These are phyloP conservation scores for Glareola pratincola DNA, from an alignment of 2,113 vertebrate species.

Conservation along the genomic window DNA sequence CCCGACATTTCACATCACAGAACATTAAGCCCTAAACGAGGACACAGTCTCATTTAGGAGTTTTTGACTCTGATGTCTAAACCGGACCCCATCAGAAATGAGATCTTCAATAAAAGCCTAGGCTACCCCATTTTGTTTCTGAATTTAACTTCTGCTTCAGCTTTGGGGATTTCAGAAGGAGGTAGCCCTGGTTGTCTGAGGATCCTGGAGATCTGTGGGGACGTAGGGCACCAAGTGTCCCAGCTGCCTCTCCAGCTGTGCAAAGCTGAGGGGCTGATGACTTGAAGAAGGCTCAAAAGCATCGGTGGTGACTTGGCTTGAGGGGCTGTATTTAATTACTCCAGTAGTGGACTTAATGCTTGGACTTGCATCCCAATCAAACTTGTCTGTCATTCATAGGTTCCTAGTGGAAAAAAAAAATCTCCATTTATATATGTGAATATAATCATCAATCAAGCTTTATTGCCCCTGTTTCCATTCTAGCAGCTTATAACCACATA, in stretches of 20 bases:
- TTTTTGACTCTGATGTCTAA: not conserved
- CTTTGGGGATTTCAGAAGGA: not conserved
- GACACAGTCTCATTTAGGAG: not conserved
- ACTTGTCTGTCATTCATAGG: not conserved
- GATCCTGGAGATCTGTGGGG: not conserved
- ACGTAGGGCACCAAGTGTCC: not conserved
- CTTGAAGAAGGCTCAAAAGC: not conserved
- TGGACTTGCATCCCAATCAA: not conserved
- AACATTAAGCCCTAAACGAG: not conserved
- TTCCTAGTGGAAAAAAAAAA: not conserved
- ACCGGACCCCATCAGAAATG: not conserved
- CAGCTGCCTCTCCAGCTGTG: not conserved
- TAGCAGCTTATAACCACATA: constrained; percentile 55
- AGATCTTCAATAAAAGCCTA: not conserved
- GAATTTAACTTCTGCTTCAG: not conserved
- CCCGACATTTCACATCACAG: not conserved
- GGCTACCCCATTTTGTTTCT: not conserved
- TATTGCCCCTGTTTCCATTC: constrained; percentile 36
- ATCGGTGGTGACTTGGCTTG: not conserved
- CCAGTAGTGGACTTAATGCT: not conserved
- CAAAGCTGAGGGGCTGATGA: not conserved
- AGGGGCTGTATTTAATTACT: not conserved
- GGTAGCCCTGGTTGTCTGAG: not conserved
- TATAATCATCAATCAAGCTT: constrained; percentile 55
- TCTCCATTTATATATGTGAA: not conserved